Base-by-base conservation (phyloP, 2,888 invertebrate species). In the Cosmia trapezina region DNA sequence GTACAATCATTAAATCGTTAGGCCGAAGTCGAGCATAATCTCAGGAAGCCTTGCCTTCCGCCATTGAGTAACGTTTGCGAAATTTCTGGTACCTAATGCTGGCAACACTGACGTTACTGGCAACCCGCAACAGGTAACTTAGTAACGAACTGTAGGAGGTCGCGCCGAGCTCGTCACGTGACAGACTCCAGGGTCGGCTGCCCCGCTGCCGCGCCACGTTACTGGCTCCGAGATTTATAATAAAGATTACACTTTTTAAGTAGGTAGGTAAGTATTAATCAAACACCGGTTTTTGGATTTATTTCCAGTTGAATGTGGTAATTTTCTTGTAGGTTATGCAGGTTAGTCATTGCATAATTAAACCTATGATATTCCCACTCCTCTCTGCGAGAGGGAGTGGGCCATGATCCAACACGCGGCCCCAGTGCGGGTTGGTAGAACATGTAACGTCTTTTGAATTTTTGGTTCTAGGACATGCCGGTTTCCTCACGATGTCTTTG, bases 31-130 rank as follows among this genome's bases (percentile, higher is more conserved):
- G 51, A n/a, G 33, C 54, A 56, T 60, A 51, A 59, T 67, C 59
- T 73, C 59, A 63, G 72, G 73, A 76, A 80, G 66, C 47, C 17
- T 63, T 37, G 77, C 56, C 69, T 77, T 70, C 77, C 80, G 72
- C 54, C 22, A 59, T 69, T 76, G 22, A 66, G 62, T 45, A 68
- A 68, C 33, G 54, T 59, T 69, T 63, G 68, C 69, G 59, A 67
- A 64, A 60, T 43, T 8, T 17, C 33, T 17, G 12, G 17, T 14
- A n/a, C n/a, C n/a, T n/a, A 43, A 51, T 14, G 43, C 28, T 66
- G 54, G 76, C 75, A 65, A 62, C 56, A 75, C 54, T 28, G n/a
- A 2, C n/a, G 22, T 14, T 19, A 6, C 28, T 59, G n/a, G 63
- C 51, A 57, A 6, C 28, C 53, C 17, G 63, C 51, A 57, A 45